Evolutionary conservation across 2,888 invertebrate species (phyloP), one percentile per base, ranked within the genome.

Genomic region (Calliopum simillimum): DNA sequence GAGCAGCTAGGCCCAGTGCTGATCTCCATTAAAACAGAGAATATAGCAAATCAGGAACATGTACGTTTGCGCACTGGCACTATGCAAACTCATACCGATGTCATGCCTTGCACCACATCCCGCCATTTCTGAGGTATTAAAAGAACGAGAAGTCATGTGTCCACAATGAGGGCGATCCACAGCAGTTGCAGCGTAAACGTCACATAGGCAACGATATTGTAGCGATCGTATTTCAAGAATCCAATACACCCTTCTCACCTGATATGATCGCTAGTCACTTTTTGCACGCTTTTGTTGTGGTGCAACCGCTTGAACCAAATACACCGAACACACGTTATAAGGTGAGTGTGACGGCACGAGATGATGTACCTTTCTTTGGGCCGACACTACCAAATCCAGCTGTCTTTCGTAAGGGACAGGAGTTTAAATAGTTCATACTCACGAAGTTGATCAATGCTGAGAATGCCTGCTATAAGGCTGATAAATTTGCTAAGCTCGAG

Each of bases 241-340:
- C 93, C 80, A 95, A 98, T 86, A 98, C 99, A 44, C 98, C 98
- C 61, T 99, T 99, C 87, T 95, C 97, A 44, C 99, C 99, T 43
- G 97, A 97, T 86, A 98, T 99, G 97, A 98, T 99, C 79, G 98
- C 98, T 75, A 98, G 98, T 68, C 98, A 99, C 88, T 99, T 99
- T 87, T 90, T 99, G 77, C 99, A 99, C 87, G 94, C 97, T 47
- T 99, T 96, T 88, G 94, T 99, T 79, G 96, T 99, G 74, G 94
- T 99, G 68, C 98, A 98, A 88, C 97, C 96, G 74, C 88, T 97
- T 71, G 96, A 97, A 65, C 85, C 87, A 25, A 87, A 86, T 67
- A 84, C 86, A 4, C 81, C 84, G 2, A 86, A 87, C 70, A 86
- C 87, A 2, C 95, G 96, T 88, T 97, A 97, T 89, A 95, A 95